Percentiles rank a stretch among this genome's conserved stretches.
These are phyloP conservation scores for Scolanthus callimorphus DNA, from an alignment of 92 coral and sea anemone species.

Conservation along the genomic window DNA sequence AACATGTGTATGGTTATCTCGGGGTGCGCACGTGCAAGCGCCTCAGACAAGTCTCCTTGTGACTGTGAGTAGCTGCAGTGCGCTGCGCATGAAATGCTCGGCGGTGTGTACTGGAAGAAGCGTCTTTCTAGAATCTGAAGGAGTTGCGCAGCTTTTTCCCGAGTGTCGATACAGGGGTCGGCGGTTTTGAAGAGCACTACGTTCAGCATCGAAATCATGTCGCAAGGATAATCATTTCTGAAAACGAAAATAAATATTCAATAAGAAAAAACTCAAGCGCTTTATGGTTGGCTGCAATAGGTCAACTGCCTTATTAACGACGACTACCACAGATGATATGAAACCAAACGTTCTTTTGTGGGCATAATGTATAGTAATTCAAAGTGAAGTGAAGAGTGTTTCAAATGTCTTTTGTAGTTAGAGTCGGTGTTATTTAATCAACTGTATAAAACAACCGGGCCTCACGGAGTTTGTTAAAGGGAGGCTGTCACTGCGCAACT, in stretches of 20 bases:
- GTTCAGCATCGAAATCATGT: constrained; percentile 86
- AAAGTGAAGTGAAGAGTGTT: no score
- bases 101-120: constrained; percentile 88
- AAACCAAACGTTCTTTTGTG: no score
- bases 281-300: not conserved
- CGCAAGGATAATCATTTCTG: constrained; percentile 87
- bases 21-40: constrained; percentile 89
- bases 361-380: no score
- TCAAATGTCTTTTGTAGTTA: no score
- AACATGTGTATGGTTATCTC: constrained; percentile 93
- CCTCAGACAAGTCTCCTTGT: constrained; percentile 71
- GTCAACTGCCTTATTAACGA: not conserved
- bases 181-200: constrained; percentile 96
- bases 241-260: not conserved
- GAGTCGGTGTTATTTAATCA: no score
- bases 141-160: constrained; percentile 96
- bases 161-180: constrained; percentile 71
- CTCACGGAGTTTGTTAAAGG: no score
- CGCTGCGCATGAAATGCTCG: constrained; percentile 80
- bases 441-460: no score
- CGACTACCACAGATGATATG: no score
- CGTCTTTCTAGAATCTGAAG: constrained; percentile 95
- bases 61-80: constrained; percentile 94
- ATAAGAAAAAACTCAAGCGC: not conserved
- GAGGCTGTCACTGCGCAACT: no score